phyloP scores from a whole-genome alignment of 2,797 vertebrate genomes.

The Lates japonicus region DNA sequence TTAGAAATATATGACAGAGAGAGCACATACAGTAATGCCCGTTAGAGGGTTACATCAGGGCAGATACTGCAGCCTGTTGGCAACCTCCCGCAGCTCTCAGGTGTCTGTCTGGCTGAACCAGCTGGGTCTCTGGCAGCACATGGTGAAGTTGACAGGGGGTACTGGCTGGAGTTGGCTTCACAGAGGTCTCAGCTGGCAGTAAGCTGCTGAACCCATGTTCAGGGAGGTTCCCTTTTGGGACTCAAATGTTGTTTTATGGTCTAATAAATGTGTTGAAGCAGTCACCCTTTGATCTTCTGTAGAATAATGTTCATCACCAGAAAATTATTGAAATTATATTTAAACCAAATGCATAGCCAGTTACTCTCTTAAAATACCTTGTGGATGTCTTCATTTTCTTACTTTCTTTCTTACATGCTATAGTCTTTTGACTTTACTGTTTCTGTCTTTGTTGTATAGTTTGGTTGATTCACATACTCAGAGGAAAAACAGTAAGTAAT shows the following conservation, averaged over 20 bases:
- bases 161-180: slow-evolving; percentile 61
- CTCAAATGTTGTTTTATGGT: background rate
- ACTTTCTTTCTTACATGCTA: background rate
- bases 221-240: no score
- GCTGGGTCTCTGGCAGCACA: slow-evolving; percentile 69
- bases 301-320: slow-evolving; percentile 13
- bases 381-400: background rate
- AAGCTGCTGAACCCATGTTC: slow-evolving; percentile 25
- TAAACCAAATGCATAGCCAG: background rate
- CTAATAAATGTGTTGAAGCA: slow-evolving; percentile 46
- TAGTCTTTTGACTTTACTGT: background rate
- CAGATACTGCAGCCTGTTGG: slow-evolving; percentile 61
- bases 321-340: background rate
- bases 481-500: background rate
- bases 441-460: background rate
- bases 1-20: slow-evolving; percentile 25
- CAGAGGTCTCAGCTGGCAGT: slow-evolving; percentile 68
- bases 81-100: slow-evolving; percentile 60
- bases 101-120: slow-evolving; percentile 66
- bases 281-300: slow-evolving; percentile 16
- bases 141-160: slow-evolving; percentile 46
- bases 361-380: background rate
- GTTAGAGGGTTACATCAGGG: slow-evolving; percentile 44
- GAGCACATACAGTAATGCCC: slow-evolving; percentile 17
- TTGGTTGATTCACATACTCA: background rate